Evolutionary conservation across 2,888 invertebrate species (phyloP), one percentile per base, ranked within the genome.

Genomic region (Caenorhabditis zanzibari): DNA sequence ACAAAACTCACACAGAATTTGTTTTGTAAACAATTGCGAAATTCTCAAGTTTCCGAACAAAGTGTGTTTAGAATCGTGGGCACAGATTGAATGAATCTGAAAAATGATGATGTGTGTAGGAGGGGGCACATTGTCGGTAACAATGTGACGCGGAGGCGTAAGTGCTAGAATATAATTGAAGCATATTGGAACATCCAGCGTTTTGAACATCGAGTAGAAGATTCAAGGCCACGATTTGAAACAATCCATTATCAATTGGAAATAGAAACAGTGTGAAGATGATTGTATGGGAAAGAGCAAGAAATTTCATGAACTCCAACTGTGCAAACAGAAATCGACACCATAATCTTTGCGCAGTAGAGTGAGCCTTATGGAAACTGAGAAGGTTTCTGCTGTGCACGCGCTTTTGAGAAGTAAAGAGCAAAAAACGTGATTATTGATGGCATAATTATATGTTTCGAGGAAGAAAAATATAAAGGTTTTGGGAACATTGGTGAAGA

Each of bases 261-360:
- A 26, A 54, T 0, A 7, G 32, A 58, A 26, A 54, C n/a, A 35
- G 58, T 58, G 32, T 35, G 58, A 35, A 58, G 32, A 58, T 58
- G 28, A 28, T 32, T 32, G 4, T 24, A 19, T 19, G 38, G n/a
- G 35, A 44, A 41, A 28, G 41, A 63, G 24, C 44, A n/a, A n/a
- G 16, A 58, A 28, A n/a, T 63, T 63, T 63, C 44, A 63, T 63
- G 63, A 63, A 44, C 63, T 63, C 44, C 63, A 44, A 44, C 61
- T 63, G 44, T 16, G 63, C 28, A 63, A 63, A 63, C 12, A 63
- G 63, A 63, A 44, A 63, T 44, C 44, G 63, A 63, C 44, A 63
- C 63, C 44, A 63, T 63, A 63, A 63, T 63, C 63, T 63, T 63
- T 63, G 63, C 63, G 63, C 63, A 41, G 28, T 63, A 14, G 61